A percentile compares a stretch with the other conserved stretches of the same genome.
These are phyloP conservation scores for Diabrotica undecimpunctata DNA, from an alignment of 1,140 invertebrate genomes.

Conservation along the genomic window DNA sequence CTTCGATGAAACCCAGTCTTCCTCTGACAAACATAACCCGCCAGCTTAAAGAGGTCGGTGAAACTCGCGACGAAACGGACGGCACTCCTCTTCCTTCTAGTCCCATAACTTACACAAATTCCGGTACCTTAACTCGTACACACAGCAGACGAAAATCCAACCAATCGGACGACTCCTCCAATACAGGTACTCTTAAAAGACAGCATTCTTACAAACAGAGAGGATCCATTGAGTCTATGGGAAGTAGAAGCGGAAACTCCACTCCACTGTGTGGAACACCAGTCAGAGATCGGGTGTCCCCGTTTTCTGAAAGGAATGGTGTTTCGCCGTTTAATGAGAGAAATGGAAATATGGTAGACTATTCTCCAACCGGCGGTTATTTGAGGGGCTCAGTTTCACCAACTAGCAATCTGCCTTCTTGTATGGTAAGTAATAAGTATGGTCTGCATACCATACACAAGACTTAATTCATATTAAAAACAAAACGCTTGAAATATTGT, in stretches of 20 bases:
- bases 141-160: slow-evolving; percentile 52
- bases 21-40: slow-evolving; percentile 85
- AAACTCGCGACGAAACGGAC: slow-evolving; percentile 52
- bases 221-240: slow-evolving; percentile 46
- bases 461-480: no score
- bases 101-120: slow-evolving; percentile 41
- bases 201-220: slow-evolving; percentile 48
- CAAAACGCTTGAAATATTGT: no score
- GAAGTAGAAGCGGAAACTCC: slow-evolving; percentile 46
- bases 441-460: no score
- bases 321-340: slow-evolving; percentile 41
- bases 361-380: slow-evolving; percentile 46
- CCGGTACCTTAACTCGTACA: slow-evolving; percentile 52
- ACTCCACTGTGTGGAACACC: slow-evolving; percentile 55
- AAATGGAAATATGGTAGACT: not conserved
- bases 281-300: slow-evolving; percentile 50
- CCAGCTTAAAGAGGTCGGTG: slow-evolving; percentile 79
- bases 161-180: slow-evolving; percentile 51
- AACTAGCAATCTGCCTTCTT: slow-evolving; percentile 38
- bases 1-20: slow-evolving; percentile 84
- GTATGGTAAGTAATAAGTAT: slow-evolving; percentile 46
- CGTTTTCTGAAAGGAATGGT: slow-evolving; percentile 39
- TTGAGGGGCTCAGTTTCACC: slow-evolving; percentile 49
- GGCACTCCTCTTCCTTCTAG: slow-evolving; percentile 28
- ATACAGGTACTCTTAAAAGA: slow-evolving; percentile 54